Evolutionary conservation across 1,140 invertebrate genomes (phyloP), one percentile per base, ranked within the genome.

Genomic region (Nephila pilipes): DNA sequence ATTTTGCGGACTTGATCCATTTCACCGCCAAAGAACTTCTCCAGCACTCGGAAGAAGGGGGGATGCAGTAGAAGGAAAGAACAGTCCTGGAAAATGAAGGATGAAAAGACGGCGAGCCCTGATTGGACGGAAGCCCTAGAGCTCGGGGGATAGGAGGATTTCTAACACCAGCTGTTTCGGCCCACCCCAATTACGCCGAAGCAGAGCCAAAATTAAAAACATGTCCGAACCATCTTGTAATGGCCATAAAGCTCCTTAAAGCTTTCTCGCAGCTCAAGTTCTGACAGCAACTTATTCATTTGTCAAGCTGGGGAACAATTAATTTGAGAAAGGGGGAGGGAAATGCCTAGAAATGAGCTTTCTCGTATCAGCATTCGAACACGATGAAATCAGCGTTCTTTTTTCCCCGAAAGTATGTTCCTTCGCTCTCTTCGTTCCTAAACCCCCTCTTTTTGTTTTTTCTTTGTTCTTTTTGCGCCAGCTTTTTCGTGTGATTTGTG

Each of bases 191-290:
- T 91, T 91, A 91, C 80, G 46, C 38, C 54, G 36, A 25, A 57
- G 58, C 58, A 60, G 60, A 60, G 83, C 32, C 63, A 87, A 87
- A 93, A 75, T 93, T 87, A 92, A 93, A 93, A 93, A 93, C 85
- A 79, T 79, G 90, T 83, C 89, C 75, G 14, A 83, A 79, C 25
- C 75, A 90, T 38, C 81, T 65, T 55, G 60, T 85, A 92, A 92
- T 92, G 83, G 91, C 91, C 91, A 79, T 87, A 93, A 93, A 93
- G 83, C 85, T 80, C 91, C 91, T 92, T 92, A 92, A 85, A 92
- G 90, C 90, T 85, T 85, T 85, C 91, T 75, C 91, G 91, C 91
- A 65, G 89, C 81, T 65, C 85, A 57, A 55, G 38, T 22, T 57
- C 60, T 58, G 83, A 87, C 63, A 85, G 90, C 58, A 69, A 75